These are phyloP conservation scores for Amorpha juglandis DNA, from an alignment of 2,888 invertebrate genomes.

Conservation along the genomic window DNA sequence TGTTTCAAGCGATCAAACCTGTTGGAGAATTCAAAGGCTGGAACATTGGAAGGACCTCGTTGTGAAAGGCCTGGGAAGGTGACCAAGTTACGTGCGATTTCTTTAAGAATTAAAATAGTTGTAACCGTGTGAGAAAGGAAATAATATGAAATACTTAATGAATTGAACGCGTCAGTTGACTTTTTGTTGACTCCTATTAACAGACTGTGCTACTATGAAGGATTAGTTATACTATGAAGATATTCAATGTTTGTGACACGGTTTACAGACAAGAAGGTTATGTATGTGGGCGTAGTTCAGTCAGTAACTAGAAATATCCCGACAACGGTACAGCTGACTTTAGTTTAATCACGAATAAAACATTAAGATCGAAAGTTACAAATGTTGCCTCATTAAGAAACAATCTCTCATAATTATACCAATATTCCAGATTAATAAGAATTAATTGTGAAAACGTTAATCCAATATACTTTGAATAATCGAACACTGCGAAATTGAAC, in stretches of 20 bases:
- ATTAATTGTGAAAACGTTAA: slow-evolving; percentile 42
- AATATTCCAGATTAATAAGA: slow-evolving; percentile 32
- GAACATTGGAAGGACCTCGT: slow-evolving; percentile 36
- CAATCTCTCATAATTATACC: slow-evolving; percentile 15
- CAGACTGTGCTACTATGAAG: too few relatives aligned
- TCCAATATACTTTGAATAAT: slow-evolving; percentile 47
- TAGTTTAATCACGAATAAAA: neutral
- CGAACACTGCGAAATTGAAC: slow-evolving; percentile 48
- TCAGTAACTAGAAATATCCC: neutral
- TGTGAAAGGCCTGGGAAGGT: slow-evolving; percentile 56
- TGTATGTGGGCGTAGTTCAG: neutral
- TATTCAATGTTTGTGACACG: too few relatives aligned
- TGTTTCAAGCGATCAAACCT: slow-evolving; percentile 57
- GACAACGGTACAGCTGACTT: neutral
- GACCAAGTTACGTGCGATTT: slow-evolving; percentile 12
- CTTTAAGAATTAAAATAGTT: neutral
- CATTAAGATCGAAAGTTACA: neutral
- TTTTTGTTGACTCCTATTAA: neutral
- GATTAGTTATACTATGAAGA: too few relatives aligned
- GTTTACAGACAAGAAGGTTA: neutral
- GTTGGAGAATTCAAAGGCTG: slow-evolving; percentile 67
- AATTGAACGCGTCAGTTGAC: neutral
- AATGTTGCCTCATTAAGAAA: neutral
- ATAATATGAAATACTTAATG: neutral
- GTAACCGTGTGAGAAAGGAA: neutral